Evolutionary conservation across 2,888 invertebrate genomes (phyloP).

Genomic region (Schrankia costaestrigalis): DNA sequence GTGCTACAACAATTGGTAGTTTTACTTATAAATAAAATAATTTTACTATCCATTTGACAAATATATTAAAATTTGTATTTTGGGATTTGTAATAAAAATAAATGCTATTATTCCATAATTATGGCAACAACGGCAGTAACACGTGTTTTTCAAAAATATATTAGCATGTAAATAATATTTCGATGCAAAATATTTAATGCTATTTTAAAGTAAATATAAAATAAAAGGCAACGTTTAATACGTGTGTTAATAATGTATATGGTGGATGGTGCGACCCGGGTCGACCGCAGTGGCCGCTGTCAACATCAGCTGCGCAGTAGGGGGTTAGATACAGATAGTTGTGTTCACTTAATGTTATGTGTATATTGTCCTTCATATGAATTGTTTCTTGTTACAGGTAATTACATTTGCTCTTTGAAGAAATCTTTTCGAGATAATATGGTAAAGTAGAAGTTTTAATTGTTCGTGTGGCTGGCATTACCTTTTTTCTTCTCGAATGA

Average conservation of each 20-base stretch:
- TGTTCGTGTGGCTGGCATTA: background rate
- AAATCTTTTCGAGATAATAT: conserved; percentile 1
- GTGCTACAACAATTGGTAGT: too few relatives aligned
- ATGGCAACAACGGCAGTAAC: too few relatives aligned
- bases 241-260: conserved; percentile 28
- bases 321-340: conserved; percentile 34
- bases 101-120: too few relatives aligned
- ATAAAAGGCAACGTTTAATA: conserved; percentile 19
- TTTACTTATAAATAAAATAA: too few relatives aligned
- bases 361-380: conserved; percentile 14
- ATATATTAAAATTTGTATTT: too few relatives aligned
- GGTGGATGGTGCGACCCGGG: conserved; percentile 38
- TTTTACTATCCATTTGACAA: too few relatives aligned
- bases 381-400: conserved; percentile 26
- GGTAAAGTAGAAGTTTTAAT: conserved; percentile 10
- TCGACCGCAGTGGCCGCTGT: conserved; percentile 61
- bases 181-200: background rate
- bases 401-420: conserved; percentile 19
- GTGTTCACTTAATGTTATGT: conserved; percentile 27
- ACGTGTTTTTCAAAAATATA: too few relatives aligned
- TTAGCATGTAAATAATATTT: background rate
- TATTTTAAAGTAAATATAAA: conserved; percentile 10
- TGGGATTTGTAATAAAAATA: too few relatives aligned
- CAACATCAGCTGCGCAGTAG: conserved; percentile 57
- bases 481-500: too few relatives aligned